These are phyloP conservation scores for Benthochromis sp. DNA, from an alignment of 2,113 vertebrate species.

Conservation along the genomic window DNA sequence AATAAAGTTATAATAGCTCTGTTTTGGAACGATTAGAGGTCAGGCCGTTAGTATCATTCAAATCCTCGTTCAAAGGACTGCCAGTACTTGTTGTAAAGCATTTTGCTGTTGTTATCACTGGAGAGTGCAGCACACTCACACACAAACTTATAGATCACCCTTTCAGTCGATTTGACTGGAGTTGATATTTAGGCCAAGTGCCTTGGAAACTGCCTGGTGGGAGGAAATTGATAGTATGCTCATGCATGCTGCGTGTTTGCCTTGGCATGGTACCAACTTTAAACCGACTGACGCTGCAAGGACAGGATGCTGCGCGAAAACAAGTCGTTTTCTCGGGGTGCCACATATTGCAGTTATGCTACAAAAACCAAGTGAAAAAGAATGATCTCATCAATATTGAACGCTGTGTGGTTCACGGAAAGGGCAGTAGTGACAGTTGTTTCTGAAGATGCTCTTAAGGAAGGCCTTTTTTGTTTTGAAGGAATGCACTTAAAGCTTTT, in stretches of 20 bases:
- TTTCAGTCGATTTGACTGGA: slow-evolving; percentile 28
- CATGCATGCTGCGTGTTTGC: slow-evolving; percentile 6
- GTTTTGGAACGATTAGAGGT: neutral
- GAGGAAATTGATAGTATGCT: slow-evolving; percentile 47
- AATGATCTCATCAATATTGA: slow-evolving; percentile 58
- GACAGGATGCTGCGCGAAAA: neutral
- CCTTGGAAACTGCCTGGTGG: slow-evolving; percentile 46
- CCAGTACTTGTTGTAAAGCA: neutral
- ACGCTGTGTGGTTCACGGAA: slow-evolving; percentile 23
- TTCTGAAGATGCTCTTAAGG: slow-evolving; percentile 15
- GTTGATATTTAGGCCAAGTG: slow-evolving; percentile 60
- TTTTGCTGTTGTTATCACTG: neutral
- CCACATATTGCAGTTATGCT: neutral
- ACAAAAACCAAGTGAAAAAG: neutral
- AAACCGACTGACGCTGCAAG: neutral
- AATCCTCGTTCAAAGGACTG: neutral
- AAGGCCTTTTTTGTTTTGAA: neutral
- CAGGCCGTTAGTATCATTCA: neutral
- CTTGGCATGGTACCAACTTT: slow-evolving; percentile 3
- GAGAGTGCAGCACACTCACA: neutral
- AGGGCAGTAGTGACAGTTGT: slow-evolving; percentile 53
- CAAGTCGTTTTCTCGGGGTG: neutral
- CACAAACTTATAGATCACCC: neutral
- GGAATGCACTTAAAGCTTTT: neutral
- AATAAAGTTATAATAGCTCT: slow-evolving; percentile 2